Conservation (phyloP, 2,888 invertebrate species). For the Macaria notata region DNA sequence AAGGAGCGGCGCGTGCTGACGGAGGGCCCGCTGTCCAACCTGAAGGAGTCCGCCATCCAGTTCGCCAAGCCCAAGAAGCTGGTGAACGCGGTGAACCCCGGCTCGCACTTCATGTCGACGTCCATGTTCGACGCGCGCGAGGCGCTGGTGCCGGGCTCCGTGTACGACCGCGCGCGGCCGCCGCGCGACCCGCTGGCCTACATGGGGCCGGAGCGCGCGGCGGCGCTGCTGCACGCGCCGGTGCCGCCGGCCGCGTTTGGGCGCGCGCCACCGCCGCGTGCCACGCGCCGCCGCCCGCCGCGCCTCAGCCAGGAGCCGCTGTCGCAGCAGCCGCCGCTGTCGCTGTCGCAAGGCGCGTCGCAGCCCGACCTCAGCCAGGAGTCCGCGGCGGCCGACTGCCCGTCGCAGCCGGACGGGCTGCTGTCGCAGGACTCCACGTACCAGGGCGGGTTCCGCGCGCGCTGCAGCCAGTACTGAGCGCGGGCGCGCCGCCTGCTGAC, state of each 20-base stretch:
- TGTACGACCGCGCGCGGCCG: constrained; percentile 93
- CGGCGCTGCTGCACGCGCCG: constrained; percentile 88
- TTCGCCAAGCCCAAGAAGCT: constrained; percentile 98
- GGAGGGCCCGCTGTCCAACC: constrained; percentile 97
- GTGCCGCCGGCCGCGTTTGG: constrained; percentile 97
- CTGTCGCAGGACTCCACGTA: constrained; percentile 96
- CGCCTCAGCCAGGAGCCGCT: constrained; percentile 86
- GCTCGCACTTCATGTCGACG: constrained; percentile 98
- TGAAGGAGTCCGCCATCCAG: constrained; percentile 98
- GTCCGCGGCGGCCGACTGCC: constrained; percentile 92
- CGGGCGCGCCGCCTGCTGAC: constrained; percentile 83
- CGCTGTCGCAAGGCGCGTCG: constrained; percentile 88
- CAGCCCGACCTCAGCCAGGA: constrained; percentile 91
- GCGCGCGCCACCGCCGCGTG: constrained; percentile 86
- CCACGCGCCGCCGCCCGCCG: constrained; percentile 59
- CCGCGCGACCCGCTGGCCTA: constrained; percentile 96
- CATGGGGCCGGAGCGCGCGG: constrained; percentile 93
- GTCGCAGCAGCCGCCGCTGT: constrained; percentile 87
- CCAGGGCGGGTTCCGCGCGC: constrained; percentile 87
- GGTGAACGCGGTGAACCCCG: constrained; percentile 96
- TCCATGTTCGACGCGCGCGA: constrained; percentile 98
- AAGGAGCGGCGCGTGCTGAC: constrained; percentile 98
- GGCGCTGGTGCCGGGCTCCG: constrained; percentile 95
- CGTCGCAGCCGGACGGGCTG: constrained; percentile 97
- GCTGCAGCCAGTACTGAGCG: constrained; percentile 88